Percentiles rank a stretch among this genome's conserved stretches.
These are phyloP conservation scores for Caerostris darwini DNA, from an alignment of 1,140 invertebrate genomes.

Conservation along the genomic window DNA sequence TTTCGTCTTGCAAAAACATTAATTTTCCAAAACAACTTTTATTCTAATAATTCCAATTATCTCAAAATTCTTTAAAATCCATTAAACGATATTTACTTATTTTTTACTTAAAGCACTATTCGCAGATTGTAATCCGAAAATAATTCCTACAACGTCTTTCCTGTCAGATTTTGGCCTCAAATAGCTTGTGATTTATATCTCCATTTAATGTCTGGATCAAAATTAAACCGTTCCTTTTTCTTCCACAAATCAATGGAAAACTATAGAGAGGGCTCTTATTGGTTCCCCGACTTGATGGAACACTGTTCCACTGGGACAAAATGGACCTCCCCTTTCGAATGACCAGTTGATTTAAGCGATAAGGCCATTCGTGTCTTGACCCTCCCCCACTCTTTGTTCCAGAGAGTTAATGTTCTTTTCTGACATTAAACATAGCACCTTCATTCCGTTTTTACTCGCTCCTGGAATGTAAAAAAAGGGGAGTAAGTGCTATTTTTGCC, in stretches of 20 bases:
- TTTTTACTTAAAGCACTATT: too few relatives aligned
- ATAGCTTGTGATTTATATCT: neutral
- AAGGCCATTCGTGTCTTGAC: slow-evolving; percentile 9
- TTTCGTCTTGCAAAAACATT: too few relatives aligned
- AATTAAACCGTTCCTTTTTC: neutral
- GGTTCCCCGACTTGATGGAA: slow-evolving; percentile 10
- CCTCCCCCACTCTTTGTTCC: slow-evolving; percentile 29
- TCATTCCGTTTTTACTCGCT: neutral
- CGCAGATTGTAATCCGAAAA: neutral
- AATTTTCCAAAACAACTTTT: too few relatives aligned
- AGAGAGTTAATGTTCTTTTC: slow-evolving; percentile 26
- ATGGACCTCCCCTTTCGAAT: slow-evolving; percentile 39
- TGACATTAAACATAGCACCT: slow-evolving; percentile 36
- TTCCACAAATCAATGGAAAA: neutral
- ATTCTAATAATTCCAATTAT: too few relatives aligned
- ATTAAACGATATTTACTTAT: too few relatives aligned
- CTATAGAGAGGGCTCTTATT: slow-evolving; percentile 19
- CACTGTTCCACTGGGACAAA: slow-evolving; percentile 3
- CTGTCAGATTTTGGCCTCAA: neutral
- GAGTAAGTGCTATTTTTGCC: too few relatives aligned
- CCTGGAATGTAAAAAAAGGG: neutral
- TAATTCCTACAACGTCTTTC: neutral
- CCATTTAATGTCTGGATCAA: neutral
- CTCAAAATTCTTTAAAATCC: too few relatives aligned
- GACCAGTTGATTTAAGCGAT: slow-evolving; percentile 67